Conservation (phyloP, 2,888 invertebrate species). For the Mesorhabditis sp. region DNA sequence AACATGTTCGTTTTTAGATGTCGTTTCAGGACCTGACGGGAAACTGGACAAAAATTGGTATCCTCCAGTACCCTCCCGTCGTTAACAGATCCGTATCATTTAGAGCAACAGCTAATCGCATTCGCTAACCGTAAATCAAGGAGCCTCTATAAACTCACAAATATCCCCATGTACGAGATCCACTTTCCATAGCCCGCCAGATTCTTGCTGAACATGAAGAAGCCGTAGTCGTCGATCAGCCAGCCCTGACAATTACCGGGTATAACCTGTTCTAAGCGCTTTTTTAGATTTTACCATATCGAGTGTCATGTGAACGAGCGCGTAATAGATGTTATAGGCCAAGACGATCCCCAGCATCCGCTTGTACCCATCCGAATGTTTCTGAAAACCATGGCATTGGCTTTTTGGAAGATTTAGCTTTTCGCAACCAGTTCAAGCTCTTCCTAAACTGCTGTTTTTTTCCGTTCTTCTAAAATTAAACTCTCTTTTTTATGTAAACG, state of each 20-base stretch:
- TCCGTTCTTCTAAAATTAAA: no score
- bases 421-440: background rate
- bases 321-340: conserved; percentile 3
- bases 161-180: background rate
- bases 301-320: background rate
- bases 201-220: conserved; percentile 2
- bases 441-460: background rate
- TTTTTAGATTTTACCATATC: background rate
- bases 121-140: no score
- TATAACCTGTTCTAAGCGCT: background rate
- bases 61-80: no score
- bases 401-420: background rate
- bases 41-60: no score
- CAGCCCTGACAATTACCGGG: background rate
- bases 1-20: no score
- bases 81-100: no score
- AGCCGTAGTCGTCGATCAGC: background rate
- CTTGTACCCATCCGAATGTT: background rate
- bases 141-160: background rate
- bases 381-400: background rate
- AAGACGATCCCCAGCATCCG: background rate
- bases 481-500: no score
- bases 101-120: no score
- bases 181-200: background rate
- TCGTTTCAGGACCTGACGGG: no score